Evolutionary conservation across 1,140 invertebrate genomes (phyloP).

Genomic region (Drosophila subobscura): DNA sequence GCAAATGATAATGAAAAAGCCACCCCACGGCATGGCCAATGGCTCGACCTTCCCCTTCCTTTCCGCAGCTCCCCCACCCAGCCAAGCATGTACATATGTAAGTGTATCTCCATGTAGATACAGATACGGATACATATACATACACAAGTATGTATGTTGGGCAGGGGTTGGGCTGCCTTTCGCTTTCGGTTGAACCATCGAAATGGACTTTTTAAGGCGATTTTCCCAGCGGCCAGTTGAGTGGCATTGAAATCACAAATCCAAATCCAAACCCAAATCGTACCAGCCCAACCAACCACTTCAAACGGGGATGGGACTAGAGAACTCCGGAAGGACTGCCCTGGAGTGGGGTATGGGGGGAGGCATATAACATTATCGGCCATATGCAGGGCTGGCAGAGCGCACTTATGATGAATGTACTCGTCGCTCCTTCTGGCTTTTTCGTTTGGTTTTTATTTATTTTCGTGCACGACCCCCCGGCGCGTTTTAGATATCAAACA

Average conservation of each 20-base stretch:
- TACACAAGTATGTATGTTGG: neutral
- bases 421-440: conserved; percentile 7
- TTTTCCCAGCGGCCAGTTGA: conserved; percentile 76
- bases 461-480: conserved; percentile 28
- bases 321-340: neutral
- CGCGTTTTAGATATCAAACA: conserved; percentile 73
- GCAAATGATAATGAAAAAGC: conserved; percentile 80
- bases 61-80: conserved; percentile 11
- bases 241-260: conserved; percentile 74
- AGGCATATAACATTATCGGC: conserved; percentile 59
- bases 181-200: conserved; percentile 34
- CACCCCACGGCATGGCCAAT: conserved; percentile 71
- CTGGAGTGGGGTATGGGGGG: neutral
- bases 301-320: conserved; percentile 34
- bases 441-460: neutral
- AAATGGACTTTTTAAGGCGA: conserved; percentile 76
- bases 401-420: conserved; percentile 68
- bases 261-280: conserved; percentile 71
- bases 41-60: conserved; percentile 58
- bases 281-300: conserved; percentile 66
- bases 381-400: conserved; percentile 45
- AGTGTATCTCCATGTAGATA: conserved; percentile 27
- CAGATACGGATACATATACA: conserved; percentile 13
- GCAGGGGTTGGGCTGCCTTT: conserved; percentile 51
- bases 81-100: neutral